These are phyloP conservation scores for Galeopterus variegatus DNA, from an alignment of 2,113 vertebrate species.

Conservation along the genomic window DNA sequence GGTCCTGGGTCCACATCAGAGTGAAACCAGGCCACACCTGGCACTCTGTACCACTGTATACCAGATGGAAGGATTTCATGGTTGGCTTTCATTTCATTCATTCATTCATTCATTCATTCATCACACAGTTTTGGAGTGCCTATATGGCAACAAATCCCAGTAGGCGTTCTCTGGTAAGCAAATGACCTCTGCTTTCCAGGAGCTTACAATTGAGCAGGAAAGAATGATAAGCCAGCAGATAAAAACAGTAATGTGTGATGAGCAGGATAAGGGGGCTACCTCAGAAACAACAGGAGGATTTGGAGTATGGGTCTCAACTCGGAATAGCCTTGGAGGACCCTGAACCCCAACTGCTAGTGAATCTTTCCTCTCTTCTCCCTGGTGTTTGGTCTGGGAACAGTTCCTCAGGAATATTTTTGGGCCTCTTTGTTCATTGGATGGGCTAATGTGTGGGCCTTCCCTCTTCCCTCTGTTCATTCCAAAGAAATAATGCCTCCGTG, in stretches of 20 bases:
- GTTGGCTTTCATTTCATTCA: background rate
- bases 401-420: background rate
- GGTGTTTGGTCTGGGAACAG: background rate
- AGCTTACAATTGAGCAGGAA: background rate
- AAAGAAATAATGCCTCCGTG: background rate
- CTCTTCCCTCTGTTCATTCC: background rate
- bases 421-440: background rate
- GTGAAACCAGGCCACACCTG: background rate
- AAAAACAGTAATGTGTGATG: background rate
- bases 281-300: background rate
- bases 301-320: accelerated
- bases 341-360: background rate
- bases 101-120: accelerated
- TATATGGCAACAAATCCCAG: background rate
- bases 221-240: background rate
- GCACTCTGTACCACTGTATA: accelerated
- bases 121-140: background rate
- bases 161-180: background rate
- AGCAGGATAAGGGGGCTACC: background rate
- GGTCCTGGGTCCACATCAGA: background rate
- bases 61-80: background rate
- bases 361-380: background rate
- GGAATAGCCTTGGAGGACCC: background rate
- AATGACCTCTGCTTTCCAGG: background rate
- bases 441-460: background rate